phyloP scores from a whole-genome alignment of 2,797 vertebrate genomes.

The Pelochelys cantorii region DNA sequence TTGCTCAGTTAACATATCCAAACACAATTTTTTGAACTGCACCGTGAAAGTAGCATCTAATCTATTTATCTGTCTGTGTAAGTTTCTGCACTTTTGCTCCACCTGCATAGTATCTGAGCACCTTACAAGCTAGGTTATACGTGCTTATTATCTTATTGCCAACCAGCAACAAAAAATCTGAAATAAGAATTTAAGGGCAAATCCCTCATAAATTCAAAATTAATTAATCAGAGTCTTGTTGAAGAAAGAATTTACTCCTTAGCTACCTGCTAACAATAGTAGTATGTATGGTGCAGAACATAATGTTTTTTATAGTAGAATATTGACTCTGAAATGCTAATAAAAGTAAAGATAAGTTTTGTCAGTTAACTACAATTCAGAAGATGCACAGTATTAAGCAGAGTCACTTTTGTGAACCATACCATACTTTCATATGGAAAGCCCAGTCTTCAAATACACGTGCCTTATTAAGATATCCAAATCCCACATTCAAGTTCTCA shows the following conservation, averaged over 20 bases:
- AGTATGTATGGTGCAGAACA: constrained; percentile 55
- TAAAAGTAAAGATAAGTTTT: not conserved
- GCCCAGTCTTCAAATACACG: not conserved
- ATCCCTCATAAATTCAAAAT: not conserved
- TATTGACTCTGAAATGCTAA: not conserved
- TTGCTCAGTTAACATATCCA: not conserved
- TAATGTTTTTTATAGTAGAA: not conserved
- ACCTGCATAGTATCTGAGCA: not conserved
- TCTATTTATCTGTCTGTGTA: not conserved
- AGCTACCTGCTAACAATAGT: not conserved
- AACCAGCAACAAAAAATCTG: not conserved
- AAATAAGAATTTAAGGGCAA: constrained; percentile 9
- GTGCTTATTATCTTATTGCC: not conserved
- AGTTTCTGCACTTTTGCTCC: not conserved
- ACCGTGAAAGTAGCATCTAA: not conserved
- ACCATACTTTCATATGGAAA: not conserved
- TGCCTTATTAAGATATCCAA: not conserved
- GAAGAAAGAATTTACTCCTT: not conserved
- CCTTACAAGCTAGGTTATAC: not conserved
- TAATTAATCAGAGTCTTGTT: not conserved
- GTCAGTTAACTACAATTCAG: not conserved
- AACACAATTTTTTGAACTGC: not conserved
- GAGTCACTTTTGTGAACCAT: constrained; percentile 39
- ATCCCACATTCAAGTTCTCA: accelerated
- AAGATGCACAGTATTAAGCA: not conserved